Conservation (phyloP, 1,140 invertebrate genomes). For the Drepana arcuata region DNA sequence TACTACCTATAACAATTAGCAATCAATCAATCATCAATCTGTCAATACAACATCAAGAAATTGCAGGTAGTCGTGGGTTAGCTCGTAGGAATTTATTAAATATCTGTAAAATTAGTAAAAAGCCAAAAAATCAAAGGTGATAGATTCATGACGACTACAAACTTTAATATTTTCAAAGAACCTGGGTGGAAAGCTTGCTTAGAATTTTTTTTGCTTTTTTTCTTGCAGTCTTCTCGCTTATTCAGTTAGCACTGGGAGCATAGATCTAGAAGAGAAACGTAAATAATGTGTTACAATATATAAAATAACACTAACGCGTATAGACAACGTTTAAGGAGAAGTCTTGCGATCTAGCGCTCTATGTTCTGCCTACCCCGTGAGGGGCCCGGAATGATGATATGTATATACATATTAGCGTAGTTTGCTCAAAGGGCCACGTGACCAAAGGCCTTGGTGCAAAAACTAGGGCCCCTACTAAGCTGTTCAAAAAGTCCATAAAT, state of each 20-base stretch:
- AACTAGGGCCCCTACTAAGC: too few species aligned
- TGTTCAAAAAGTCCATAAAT: too few species aligned
- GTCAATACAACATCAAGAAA: too few species aligned
- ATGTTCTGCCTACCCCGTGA: too few species aligned
- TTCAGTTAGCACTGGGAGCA: slow-evolving; percentile 84
- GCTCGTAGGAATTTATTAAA: not conserved
- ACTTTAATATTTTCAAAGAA: slow-evolving; percentile 48
- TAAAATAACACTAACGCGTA: not conserved
- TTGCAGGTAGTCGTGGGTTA: too few species aligned
- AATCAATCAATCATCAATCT: not conserved
- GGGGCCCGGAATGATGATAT: not conserved
- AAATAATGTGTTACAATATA: not conserved
- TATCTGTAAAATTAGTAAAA: not conserved
- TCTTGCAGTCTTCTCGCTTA: slow-evolving; percentile 72
- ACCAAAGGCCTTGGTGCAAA: not conserved
- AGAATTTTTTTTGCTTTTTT: slow-evolving; percentile 33
- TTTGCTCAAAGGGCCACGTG: not conserved
- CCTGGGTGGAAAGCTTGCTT: slow-evolving; percentile 38
- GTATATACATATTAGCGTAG: not conserved
- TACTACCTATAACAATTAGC: not conserved
- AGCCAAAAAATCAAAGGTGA: slow-evolving; percentile 18
- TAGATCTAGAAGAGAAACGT: slow-evolving; percentile 76
- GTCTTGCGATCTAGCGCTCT: too few species aligned
- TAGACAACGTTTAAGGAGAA: not conserved
- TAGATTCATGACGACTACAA: slow-evolving; percentile 36